Evolutionary conservation across 2,113 vertebrate genomes (phyloP), one percentile per base, ranked within the genome.

Genomic region (Hiodon alosoides): DNA sequence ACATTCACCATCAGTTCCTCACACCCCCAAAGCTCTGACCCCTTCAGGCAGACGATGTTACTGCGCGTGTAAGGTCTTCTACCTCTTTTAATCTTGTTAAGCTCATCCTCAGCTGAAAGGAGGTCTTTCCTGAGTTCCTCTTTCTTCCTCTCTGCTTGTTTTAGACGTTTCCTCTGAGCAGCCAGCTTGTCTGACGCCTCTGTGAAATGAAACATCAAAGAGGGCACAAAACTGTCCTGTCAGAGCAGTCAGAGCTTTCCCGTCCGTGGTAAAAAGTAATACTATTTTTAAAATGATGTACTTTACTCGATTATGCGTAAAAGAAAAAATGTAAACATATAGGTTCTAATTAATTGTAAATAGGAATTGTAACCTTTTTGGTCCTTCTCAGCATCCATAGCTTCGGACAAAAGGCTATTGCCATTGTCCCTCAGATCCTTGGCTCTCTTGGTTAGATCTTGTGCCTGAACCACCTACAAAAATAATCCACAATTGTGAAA

Each of bases 81-180:
- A 97, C 97, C 96, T 93, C 88, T 90, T 3, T 85, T 89, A 76
- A 93, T 92, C 73, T 84, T 80, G 0, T 79, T 84, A 11, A 99
- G 84, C 13, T 88, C 80, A 5, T 80, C 82, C 46, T 86, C 85
- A 66, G 89, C 79, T 67, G 87, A 71, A 0, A 85, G 74, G 58
- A 98, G 89, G 59, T 92, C 88, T 51, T 78, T 79, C 17, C 91
- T 76, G 52, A 97, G 81, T 2, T 74, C 17, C 13, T 86, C 87
- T 67, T 90, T 95, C 85, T 94, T 95, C 51, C 81, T 75, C 0
- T 89, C 85, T 14, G 92, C 80, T 0, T 80, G 77, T 0, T 73
- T 79, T 74, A 96, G 82, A 48, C 92, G 95, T 65, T 89, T 74
- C 52, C 86, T 90, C 58, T 94, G 76, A 67, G 87, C 83, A 55